Evolutionary conservation across 2,888 invertebrate genomes (phyloP).

Genomic region (Sphaerophoria rueppellii): DNA sequence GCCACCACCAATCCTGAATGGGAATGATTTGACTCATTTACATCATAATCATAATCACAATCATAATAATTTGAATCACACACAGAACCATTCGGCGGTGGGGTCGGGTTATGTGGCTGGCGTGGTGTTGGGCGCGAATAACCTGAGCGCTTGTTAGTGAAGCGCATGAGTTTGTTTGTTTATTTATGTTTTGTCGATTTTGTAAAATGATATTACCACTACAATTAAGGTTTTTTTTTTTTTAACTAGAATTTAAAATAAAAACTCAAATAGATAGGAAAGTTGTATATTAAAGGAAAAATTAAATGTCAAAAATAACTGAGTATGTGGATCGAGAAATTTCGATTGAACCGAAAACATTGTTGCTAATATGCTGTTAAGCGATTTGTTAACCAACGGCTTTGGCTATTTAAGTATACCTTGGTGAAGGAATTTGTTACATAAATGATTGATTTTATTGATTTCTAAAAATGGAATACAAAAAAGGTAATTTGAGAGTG

Average conservation of each 20-base stretch:
- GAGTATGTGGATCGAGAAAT: neutral
- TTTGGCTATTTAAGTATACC: too few relatives aligned
- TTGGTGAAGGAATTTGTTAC: too few relatives aligned
- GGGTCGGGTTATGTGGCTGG: slow-evolving; percentile 80
- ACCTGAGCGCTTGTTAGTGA: slow-evolving; percentile 81
- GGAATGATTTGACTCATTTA: slow-evolving; percentile 72
- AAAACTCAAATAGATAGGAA: slow-evolving; percentile 27
- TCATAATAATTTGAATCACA: slow-evolving; percentile 74
- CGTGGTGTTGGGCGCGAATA: slow-evolving; percentile 81
- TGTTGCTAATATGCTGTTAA: slow-evolving; percentile 12
- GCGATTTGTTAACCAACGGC: neutral
- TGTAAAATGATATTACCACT: neutral
- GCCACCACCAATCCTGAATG: slow-evolving; percentile 50
- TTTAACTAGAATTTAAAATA: neutral
- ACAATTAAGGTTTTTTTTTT: slow-evolving; percentile 14
- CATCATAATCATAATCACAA: slow-evolving; percentile 76
- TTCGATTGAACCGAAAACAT: neutral
- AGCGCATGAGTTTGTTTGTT: slow-evolving; percentile 22
- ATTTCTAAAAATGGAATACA: too few relatives aligned
- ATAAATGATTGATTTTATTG: too few relatives aligned
- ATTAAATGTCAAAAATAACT: neutral
- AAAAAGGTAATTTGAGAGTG: too few relatives aligned
- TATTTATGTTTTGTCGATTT: neutral
- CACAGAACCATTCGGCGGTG: too few relatives aligned
- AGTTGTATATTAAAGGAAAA: slow-evolving; percentile 9